Base-by-base conservation (phyloP, 2,888 invertebrate species). In the Artemia sinica region DNA sequence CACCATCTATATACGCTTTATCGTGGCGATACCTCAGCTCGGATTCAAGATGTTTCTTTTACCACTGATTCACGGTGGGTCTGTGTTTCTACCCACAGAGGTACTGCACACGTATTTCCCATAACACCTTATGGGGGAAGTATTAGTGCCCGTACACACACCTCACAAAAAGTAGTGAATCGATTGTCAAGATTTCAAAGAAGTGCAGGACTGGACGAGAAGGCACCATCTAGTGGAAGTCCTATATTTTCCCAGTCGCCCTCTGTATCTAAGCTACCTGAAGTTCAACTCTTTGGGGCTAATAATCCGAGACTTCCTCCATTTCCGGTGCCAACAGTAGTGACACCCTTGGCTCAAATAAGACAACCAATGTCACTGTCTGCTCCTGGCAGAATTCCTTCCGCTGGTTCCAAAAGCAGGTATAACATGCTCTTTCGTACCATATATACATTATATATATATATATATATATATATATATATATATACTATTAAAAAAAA, bases 51-150 rank as follows among this genome's bases (percentile, higher is more conserved):
- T 76, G 89, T 95, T 77, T 84, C 88, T 68, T 91, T 97, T 76
- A 91, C 95, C 1, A 82, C 85, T 71, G 97, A 98, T 80, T 88
- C 88, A 49, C 86, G 98, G 69, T 99, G 97, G 97, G 87, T 91
- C n/a, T 89, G 94, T 2, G 85, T 97, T 8, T 91, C 92, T 63
- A 94, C 97, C 0, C 83, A 94, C 69, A 85, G 95, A 72, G 98
- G 97, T 71, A 98, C 98, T 0, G 95, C 95, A 50, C 98, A 98
- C 79, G 88, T 98, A 72, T 98, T 96, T 80, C 93, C 97, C 11
- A 84, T 98, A 67, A 92, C 92, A 14, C 91, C 97, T 18, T 98
- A 97, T 78, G 96, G 96, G 73, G 95, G 97, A 68, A 83, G 87
- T 69, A 85, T 91, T 72, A 91, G 89, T 70, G 87, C 91, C 69